Percentiles rank a stretch among this genome's conserved stretches.
These are phyloP conservation scores for Bergia puertoricense DNA, from an alignment of 92 coral and sea anemone species.

Conservation along the genomic window DNA sequence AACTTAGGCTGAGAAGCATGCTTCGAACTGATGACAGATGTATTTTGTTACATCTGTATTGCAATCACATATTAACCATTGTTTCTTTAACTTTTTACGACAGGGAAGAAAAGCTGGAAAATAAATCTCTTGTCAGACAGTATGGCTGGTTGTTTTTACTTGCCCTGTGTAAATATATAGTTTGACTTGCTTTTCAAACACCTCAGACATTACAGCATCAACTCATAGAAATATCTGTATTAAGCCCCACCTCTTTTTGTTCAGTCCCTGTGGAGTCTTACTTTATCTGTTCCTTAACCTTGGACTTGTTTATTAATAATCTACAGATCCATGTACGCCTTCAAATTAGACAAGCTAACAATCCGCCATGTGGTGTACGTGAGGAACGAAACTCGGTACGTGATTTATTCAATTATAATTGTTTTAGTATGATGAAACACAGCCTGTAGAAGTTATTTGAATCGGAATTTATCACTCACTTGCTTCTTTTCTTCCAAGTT, in stretches of 20 bases:
- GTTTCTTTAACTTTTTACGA: no score
- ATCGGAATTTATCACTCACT: not conserved
- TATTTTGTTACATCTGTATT: no score
- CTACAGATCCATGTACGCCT: constrained; percentile 53
- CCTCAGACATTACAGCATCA: not conserved
- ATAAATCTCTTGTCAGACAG: not conserved
- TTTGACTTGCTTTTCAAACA: not conserved
- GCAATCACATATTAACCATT: no score
- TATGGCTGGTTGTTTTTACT: not conserved
- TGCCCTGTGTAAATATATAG: not conserved
- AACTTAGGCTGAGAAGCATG: no score
- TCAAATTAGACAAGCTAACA: constrained; percentile 43
- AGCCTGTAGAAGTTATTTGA: not conserved
- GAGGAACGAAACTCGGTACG: constrained; percentile 20
- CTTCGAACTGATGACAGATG: no score
- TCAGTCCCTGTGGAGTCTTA: not conserved
- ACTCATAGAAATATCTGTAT: not conserved
- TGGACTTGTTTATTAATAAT: not conserved
- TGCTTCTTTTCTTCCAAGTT: not conserved
- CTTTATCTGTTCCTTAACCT: not conserved
- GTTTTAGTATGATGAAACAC: not conserved
- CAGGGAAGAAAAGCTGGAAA: not conserved
- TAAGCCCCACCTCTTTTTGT: constrained; percentile 13
- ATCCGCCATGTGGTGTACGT: constrained; percentile 37
- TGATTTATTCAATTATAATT: not conserved